Base-by-base conservation (phyloP, 2,797 vertebrate species). In the Eremophila alpestris region DNA sequence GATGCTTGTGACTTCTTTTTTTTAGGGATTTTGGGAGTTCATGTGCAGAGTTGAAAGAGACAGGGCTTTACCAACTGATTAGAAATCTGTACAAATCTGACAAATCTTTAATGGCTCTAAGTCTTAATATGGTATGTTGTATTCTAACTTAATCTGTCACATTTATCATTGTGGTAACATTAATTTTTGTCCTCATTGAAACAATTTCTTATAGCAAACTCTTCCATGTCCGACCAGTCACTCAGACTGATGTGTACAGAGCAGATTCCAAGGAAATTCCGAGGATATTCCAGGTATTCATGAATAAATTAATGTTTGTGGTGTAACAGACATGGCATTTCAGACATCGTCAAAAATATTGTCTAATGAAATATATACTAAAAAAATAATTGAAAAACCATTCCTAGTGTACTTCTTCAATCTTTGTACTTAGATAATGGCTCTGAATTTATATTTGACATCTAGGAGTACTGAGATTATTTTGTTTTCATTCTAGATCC, bases 201-300 rank as follows among this genome's bases (percentile, higher is more conserved):
- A 93, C 87, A 89, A 91, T 94, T 86, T 91, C 62, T 49, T 93
- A 15, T 73, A 99, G 99, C 97, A 99, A 99, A 96, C 98, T 99
- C 83, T 99, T 99, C 97, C 99, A 99, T 45, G 99, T 99, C 74
- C 98, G 99, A 84, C 98, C 99, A 40, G 99, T 99, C 93, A 99
- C 99, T 75, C 99, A 99, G 89, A 99, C 99, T 13, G 99, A 99
- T 91, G 99, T 99, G 45, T 99, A 99, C 96, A 98, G 99, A 92
- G 99, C 99, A 64, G 99, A 99, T 90, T 96, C 98, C 96, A 99
- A 97, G 98, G 99, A 99, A 97, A 99, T 99, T 95, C 99, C 99
- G 52, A 98, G 98, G 96, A 99, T 99, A 98, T 99, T 99, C 96
- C 99, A 99, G 99, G 99, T 99, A 98, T 64, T 64, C 27, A n/a